Percentiles rank a stretch among this genome's conserved stretches.
Evolutionary conservation across 2,888 invertebrate species (phyloP).

Genomic region (Dasysyrphus albostriatus): DNA sequence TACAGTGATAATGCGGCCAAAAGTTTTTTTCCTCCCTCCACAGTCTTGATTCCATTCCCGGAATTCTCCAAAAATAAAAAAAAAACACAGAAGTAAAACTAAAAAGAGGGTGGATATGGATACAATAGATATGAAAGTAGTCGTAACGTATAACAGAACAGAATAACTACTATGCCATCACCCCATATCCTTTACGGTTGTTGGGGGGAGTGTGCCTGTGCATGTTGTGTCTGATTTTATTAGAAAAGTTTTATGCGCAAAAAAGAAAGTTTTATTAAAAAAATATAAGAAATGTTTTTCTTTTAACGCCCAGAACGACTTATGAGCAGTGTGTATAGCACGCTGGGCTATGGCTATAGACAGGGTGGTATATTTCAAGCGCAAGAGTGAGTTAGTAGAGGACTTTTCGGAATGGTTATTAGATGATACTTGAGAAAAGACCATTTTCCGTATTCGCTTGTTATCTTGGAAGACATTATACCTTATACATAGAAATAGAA

Average conservation of each 20-base stretch:
- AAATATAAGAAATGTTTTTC: slow-evolving; percentile 58
- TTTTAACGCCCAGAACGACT: slow-evolving; percentile 59
- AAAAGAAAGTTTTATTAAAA: slow-evolving; percentile 56
- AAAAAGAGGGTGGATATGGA: slow-evolving; percentile 4
- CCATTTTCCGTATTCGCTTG: slow-evolving; percentile 39
- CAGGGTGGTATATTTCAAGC: background rate
- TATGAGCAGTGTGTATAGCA: slow-evolving; percentile 26
- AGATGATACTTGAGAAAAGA: slow-evolving; percentile 44
- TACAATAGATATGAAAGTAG: background rate
- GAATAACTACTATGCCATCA: background rate
- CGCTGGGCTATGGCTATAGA: background rate
- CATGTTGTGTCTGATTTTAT: slow-evolving; percentile 71
- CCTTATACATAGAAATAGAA: background rate
- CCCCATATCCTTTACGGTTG: slow-evolving; percentile 3
- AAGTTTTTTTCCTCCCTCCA: slow-evolving; percentile 52
- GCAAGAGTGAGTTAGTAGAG: background rate
- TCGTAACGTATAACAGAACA: slow-evolving; percentile 4
- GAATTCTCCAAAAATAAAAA: background rate
- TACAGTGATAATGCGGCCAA: slow-evolving; percentile 75
- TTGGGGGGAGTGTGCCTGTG: slow-evolving; percentile 7
- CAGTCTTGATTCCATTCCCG: background rate
- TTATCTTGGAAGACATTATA: slow-evolving; percentile 33
- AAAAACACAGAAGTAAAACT: background rate
- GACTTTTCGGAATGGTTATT: slow-evolving; percentile 15
- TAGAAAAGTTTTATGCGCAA: slow-evolving; percentile 72